phyloP scores from a whole-genome alignment of 2,113 vertebrate genomes.

The Mustela lutreola region DNA sequence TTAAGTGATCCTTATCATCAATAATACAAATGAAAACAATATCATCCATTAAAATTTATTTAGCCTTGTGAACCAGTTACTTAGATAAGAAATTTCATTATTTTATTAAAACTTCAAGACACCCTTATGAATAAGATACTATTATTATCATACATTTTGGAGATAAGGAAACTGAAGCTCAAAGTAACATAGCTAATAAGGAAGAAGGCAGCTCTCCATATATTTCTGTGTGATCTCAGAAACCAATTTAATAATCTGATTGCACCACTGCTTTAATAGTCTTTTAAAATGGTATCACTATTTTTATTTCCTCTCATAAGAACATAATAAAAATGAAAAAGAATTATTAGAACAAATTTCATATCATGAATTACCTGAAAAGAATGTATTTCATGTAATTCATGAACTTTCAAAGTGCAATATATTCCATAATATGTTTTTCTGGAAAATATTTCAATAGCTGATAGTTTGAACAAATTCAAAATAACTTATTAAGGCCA shows the following conservation, averaged over 20 bases:
- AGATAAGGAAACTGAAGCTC: constrained; percentile 30
- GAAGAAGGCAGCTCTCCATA: constrained; percentile 34
- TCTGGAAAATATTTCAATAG: neutral
- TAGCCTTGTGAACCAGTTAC: neutral
- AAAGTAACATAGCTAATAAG: constrained; percentile 40
- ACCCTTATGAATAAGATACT: neutral
- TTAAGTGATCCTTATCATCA: constrained; percentile 27
- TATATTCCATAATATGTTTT: neutral
- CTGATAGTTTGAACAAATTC: neutral
- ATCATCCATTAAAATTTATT: constrained; percentile 28
- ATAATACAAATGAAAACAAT: neutral
- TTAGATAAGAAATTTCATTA: constrained; percentile 36
- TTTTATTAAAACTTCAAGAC: neutral
- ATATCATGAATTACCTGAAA: neutral
- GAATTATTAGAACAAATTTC: neutral
- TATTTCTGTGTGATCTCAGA: constrained; percentile 54
- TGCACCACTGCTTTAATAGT: neutral
- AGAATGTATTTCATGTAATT: neutral
- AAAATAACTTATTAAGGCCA: neutral
- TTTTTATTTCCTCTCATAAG: constrained; percentile 54
- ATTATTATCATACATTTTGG: constrained; percentile 1
- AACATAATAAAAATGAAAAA: constrained; percentile 55
- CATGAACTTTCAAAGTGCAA: neutral
- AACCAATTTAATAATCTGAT: constrained; percentile 55
- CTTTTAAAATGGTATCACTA: constrained; percentile 14